Evolutionary conservation across 2,888 invertebrate genomes (phyloP).

Genomic region (Zelleria hepariella): DNA sequence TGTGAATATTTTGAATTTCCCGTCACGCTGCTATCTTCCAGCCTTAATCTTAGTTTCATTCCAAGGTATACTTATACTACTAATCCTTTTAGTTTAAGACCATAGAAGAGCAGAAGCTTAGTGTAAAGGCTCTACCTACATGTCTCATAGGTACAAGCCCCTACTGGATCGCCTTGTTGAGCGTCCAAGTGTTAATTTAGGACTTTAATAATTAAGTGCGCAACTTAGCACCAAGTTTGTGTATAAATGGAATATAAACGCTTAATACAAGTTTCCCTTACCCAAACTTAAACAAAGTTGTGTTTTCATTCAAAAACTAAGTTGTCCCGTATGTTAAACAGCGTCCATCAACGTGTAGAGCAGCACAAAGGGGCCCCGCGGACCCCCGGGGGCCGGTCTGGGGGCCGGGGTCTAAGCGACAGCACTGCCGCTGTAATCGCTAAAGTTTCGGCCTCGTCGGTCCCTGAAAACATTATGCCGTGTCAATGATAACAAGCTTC

Average conservation of each 20-base stretch:
- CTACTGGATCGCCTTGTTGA: not conserved
- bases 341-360: slow-evolving; percentile 2
- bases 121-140: not conserved
- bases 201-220: not conserved
- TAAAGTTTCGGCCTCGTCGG: slow-evolving; percentile 4
- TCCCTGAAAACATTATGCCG: slow-evolving; percentile 1
- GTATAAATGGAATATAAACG: not conserved
- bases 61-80: no score
- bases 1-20: no score
- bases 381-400: not conserved
- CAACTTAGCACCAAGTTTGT: not conserved
- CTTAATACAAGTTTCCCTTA: not conserved
- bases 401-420: not conserved
- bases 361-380: not conserved
- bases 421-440: slow-evolving; percentile 10
- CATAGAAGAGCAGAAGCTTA: no score
- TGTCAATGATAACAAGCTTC: not conserved
- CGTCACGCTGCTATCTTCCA: no score
- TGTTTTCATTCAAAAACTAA: slow-evolving; percentile 3
- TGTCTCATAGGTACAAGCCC: no score
- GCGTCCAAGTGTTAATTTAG: not conserved
- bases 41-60: no score
- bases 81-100: no score
- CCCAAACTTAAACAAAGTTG: not conserved
- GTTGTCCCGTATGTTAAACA: slow-evolving; percentile 1